Conservation (phyloP, 1,140 invertebrate species). For the Popillia japonica region DNA sequence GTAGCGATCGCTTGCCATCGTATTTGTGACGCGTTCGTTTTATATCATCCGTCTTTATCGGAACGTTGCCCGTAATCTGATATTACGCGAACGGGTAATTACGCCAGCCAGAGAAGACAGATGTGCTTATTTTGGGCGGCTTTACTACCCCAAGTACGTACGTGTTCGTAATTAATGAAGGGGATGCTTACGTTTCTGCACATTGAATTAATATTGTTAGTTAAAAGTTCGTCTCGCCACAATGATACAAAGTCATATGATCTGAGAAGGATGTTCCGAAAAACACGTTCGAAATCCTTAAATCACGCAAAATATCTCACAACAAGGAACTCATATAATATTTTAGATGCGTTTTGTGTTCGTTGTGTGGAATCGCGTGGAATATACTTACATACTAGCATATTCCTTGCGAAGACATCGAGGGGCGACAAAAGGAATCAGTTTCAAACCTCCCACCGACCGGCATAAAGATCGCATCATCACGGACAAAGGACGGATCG, state of each 20-base stretch:
- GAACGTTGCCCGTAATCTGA: constrained; percentile 27
- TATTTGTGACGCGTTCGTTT: constrained; percentile 16
- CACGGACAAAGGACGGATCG: constrained; percentile 48
- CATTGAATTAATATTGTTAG: too few relatives aligned
- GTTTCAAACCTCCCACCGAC: not conserved
- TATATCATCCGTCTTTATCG: constrained; percentile 33
- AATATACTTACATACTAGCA: not conserved
- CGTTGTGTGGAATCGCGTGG: not conserved
- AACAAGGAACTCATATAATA: not conserved
- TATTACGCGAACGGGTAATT: constrained; percentile 33
- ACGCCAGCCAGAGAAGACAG: constrained; percentile 21
- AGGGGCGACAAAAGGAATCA: not conserved
- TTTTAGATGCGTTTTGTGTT: constrained; percentile 16
- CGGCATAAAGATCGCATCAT: constrained; percentile 29
- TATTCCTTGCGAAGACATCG: not conserved
- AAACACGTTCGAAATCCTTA: not conserved
- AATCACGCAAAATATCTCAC: constrained; percentile 1
- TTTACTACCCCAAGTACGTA: constrained; percentile 5
- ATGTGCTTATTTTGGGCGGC: constrained; percentile 28
- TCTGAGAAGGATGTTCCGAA: not conserved
- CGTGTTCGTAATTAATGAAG: constrained; percentile 27
- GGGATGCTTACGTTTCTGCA: not conserved
- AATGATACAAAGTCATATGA: too few relatives aligned
- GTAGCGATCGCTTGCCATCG: constrained; percentile 22
- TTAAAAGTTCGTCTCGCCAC: too few relatives aligned